A percentile compares a stretch with the other conserved stretches of the same genome.
These are phyloP conservation scores for Amphiprion percula DNA, from an alignment of 2,113 vertebrate genomes.

Conservation along the genomic window DNA sequence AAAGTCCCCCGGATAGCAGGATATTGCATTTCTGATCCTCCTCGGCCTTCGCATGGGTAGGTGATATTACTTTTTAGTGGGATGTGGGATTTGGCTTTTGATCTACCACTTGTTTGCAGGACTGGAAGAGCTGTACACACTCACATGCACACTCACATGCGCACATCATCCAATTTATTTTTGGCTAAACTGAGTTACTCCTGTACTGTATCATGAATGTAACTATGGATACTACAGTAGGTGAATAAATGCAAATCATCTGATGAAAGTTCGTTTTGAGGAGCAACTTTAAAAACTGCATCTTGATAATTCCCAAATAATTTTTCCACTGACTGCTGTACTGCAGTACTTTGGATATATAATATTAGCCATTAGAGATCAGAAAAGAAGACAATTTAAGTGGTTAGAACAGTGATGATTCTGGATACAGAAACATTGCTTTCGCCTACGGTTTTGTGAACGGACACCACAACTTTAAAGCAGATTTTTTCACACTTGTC, in stretches of 20 bases:
- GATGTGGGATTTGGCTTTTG: constrained; percentile 48
- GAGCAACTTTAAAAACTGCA: too few species aligned
- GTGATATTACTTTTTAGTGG: constrained; percentile 58
- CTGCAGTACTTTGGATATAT: too few species aligned
- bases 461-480: not conserved
- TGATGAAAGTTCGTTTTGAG: too few species aligned
- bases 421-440: not conserved
- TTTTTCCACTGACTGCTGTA: too few species aligned
- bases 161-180: not conserved
- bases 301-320: too few species aligned
- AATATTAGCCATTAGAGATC: too few species aligned
- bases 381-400: not conserved
- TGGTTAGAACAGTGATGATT: not conserved
- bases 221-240: not conserved
- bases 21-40: constrained; percentile 52
- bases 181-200: not conserved
- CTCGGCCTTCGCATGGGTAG: constrained; percentile 55
- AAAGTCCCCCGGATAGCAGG: constrained; percentile 48
- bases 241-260: too few species aligned
- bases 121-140: not conserved
- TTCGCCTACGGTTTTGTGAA: not conserved
- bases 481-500: not conserved
- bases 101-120: constrained; percentile 50
- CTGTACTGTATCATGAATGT: not conserved
- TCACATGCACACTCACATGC: not conserved